Evolutionary conservation across 2,797 vertebrate genomes (phyloP).

Genomic region (Hydrolagus colliei): DNA sequence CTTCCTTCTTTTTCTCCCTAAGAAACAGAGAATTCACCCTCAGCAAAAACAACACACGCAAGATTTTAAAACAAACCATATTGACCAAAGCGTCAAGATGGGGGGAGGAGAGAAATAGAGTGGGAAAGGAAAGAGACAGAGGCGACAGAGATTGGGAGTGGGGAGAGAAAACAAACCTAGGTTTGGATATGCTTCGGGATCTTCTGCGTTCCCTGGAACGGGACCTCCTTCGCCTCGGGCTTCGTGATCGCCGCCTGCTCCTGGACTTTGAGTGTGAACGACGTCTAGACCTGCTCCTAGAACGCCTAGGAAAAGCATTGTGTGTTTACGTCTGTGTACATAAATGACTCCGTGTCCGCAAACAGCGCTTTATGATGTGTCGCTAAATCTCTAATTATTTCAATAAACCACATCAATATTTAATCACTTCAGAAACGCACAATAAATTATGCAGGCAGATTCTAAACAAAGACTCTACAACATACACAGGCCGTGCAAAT

Average conservation of each 20-base stretch:
- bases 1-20: conserved; percentile 92
- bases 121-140: no score
- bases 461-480: no score
- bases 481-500: no score
- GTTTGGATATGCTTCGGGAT: conserved; percentile 81
- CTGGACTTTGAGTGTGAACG: conserved; percentile 82
- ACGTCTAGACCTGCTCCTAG: conserved; percentile 81
- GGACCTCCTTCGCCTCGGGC: conserved; percentile 75
- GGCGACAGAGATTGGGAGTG: no score
- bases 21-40: conserved; percentile 8
- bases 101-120: no score
- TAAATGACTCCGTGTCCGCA: no score
- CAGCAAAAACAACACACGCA: background rate
- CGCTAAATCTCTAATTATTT: no score
- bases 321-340: background rate
- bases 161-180: conserved; percentile 46
- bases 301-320: conserved; percentile 60
- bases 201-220: conserved; percentile 81
- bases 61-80: conserved; percentile 37
- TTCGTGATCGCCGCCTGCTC: conserved; percentile 85
- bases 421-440: no score
- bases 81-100: background rate
- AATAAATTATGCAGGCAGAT: no score
- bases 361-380: no score
- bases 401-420: no score